These are phyloP conservation scores for Temnothorax longispinosus DNA, from an alignment of 1,140 invertebrate genomes.

Conservation along the genomic window DNA sequence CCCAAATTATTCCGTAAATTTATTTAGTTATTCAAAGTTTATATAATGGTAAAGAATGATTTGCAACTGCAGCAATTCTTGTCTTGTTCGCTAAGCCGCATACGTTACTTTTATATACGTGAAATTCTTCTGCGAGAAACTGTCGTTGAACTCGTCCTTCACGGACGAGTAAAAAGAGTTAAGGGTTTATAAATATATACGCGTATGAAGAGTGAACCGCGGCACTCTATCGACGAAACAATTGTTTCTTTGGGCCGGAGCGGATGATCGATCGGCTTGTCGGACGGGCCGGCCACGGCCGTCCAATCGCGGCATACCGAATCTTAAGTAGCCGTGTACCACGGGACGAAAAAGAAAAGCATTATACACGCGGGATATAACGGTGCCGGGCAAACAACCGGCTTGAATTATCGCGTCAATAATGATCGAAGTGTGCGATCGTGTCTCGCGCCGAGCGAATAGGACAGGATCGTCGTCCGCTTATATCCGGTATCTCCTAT, in stretches of 20 bases:
- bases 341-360: slow-evolving; percentile 27
- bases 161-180: not conserved
- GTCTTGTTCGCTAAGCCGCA: not conserved
- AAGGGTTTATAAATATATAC: slow-evolving; percentile 13
- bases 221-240: slow-evolving; percentile 60
- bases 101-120: not conserved
- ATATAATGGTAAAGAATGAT: not conserved
- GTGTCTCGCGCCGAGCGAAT: not conserved
- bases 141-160: not conserved
- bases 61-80: not conserved
- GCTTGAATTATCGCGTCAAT: slow-evolving; percentile 66
- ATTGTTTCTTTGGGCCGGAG: slow-evolving; percentile 73
- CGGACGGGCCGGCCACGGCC: slow-evolving; percentile 63
- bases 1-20: not conserved
- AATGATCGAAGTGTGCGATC: slow-evolving; percentile 51
- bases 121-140: not conserved
- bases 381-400: slow-evolving; percentile 52
- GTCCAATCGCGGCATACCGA: slow-evolving; percentile 73
- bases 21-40: not conserved
- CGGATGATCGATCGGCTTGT: slow-evolving; percentile 76
- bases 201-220: not conserved
- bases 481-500: not conserved
- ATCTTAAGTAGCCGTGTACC: slow-evolving; percentile 70
- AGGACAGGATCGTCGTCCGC: slow-evolving; percentile 1
- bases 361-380: slow-evolving; percentile 29